Conservation (phyloP, 2,888 invertebrate species). For the Xylophagus ater region DNA sequence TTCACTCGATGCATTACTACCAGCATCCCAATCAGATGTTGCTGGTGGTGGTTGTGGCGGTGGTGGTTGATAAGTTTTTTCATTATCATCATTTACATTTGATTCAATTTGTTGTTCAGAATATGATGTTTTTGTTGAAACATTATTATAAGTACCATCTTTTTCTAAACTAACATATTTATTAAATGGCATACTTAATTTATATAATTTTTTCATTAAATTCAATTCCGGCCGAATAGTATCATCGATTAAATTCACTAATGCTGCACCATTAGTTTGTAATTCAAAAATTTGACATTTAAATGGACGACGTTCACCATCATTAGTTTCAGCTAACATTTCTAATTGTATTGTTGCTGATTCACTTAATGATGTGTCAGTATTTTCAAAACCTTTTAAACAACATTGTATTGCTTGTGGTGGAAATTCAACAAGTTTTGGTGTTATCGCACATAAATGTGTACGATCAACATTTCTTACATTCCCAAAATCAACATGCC, state of each 20-base stretch:
- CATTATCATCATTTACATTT: constrained; percentile 4
- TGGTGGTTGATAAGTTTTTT: background rate
- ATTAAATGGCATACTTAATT: constrained; percentile 36
- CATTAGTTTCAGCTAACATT: constrained; percentile 51
- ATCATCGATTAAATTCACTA: constrained; percentile 50
- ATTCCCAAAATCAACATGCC: constrained; percentile 94
- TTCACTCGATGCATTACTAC: constrained; percentile 31
- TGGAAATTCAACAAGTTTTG: constrained; percentile 51
- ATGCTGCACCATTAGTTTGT: background rate
- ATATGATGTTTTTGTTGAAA: no score
- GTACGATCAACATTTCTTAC: constrained; percentile 60
- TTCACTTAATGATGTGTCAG: constrained; percentile 28
- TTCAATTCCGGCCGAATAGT: constrained; percentile 44
- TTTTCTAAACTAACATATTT: constrained; percentile 35
- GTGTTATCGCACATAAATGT: constrained; percentile 51
- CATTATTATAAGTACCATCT: constrained; percentile 22
- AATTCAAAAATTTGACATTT: constrained; percentile 36
- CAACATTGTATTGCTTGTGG: constrained; percentile 70
- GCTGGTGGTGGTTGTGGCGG: no score
- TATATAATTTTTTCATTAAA: constrained; percentile 45
- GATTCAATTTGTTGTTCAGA: no score
- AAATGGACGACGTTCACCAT: constrained; percentile 32
- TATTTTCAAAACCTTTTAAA: constrained; percentile 48
- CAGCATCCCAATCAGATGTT: constrained; percentile 30
- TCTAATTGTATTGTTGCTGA: constrained; percentile 45